These are phyloP conservation scores for Pomatorhinus ruficollis DNA, from an alignment of 2,113 vertebrate genomes.

Conservation along the genomic window DNA sequence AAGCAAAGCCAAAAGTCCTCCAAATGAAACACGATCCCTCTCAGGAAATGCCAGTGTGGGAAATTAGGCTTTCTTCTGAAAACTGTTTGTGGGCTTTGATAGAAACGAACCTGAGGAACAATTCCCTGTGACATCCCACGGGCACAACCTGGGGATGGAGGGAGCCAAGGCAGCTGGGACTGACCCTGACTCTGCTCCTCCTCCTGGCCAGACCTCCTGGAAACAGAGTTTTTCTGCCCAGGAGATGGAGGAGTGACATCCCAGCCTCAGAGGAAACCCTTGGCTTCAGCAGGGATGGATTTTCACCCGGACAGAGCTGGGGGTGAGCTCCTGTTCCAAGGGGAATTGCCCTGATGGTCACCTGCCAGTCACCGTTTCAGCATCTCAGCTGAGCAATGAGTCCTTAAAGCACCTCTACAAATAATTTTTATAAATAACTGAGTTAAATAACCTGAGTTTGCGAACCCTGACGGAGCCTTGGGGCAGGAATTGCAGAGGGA, in stretches of 20 bases:
- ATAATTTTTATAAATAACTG: too few relatives aligned
- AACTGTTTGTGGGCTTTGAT: not conserved
- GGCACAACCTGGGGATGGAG: fast-evolving
- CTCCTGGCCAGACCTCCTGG: not conserved
- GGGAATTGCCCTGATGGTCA: not conserved
- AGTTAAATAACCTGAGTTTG: not conserved
- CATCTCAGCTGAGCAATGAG: not conserved
- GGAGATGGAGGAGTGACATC: not conserved
- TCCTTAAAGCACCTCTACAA: not conserved
- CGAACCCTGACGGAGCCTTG: not conserved
- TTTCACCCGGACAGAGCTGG: not conserved
- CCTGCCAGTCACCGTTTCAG: not conserved
- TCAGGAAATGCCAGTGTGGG: not conserved
- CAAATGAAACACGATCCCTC: not conserved
- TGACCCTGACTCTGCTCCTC: not conserved
- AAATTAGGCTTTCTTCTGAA: not conserved
- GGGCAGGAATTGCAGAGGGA: not conserved
- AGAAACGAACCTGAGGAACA: not conserved
- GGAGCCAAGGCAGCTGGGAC: not conserved
- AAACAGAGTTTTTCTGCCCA: fast-evolving
- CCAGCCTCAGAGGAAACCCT: not conserved
- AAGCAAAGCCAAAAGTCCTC: constrained; percentile 17
- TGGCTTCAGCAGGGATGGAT: not conserved
- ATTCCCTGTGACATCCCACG: fast-evolving
- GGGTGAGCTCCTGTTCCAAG: not conserved